Percentiles rank a stretch among this genome's conserved stretches.
Conservation (phyloP, 2,797 vertebrate species). For the Glossophaga mutica region DNA sequence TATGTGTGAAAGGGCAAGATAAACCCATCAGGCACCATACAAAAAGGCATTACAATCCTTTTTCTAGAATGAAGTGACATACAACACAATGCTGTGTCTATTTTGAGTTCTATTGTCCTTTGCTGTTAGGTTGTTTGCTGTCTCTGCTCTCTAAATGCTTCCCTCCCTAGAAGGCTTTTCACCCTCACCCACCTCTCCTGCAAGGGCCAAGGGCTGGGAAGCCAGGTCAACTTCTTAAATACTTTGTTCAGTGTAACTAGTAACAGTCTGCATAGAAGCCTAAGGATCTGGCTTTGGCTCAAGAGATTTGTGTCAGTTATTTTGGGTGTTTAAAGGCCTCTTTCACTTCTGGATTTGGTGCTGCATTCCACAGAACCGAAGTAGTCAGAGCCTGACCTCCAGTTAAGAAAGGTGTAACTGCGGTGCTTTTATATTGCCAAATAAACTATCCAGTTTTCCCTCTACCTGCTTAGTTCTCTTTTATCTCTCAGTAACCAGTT, state of each 20-base stretch:
- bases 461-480: background rate
- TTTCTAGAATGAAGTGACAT: background rate
- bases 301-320: background rate
- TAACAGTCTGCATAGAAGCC: background rate
- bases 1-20: background rate
- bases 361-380: slow-evolving; percentile 45
- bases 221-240: background rate
- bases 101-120: background rate
- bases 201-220: background rate
- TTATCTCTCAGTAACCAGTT: background rate
- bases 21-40: background rate
- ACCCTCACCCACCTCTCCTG: background rate
- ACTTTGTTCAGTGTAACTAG: background rate
- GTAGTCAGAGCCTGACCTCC: slow-evolving; percentile 23
- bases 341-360: slow-evolving; percentile 59
- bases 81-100: background rate
- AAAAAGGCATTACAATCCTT: background rate
- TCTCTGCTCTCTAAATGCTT: background rate
- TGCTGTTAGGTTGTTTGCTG: background rate
- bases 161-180: background rate
- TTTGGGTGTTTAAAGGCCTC: slow-evolving; percentile 5
- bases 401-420: slow-evolving; percentile 33
- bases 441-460: background rate
- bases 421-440: background rate
- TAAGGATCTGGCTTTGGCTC: background rate